Base-by-base conservation (phyloP, 2,888 invertebrate species). In the Drosophila nigricruria region DNA sequence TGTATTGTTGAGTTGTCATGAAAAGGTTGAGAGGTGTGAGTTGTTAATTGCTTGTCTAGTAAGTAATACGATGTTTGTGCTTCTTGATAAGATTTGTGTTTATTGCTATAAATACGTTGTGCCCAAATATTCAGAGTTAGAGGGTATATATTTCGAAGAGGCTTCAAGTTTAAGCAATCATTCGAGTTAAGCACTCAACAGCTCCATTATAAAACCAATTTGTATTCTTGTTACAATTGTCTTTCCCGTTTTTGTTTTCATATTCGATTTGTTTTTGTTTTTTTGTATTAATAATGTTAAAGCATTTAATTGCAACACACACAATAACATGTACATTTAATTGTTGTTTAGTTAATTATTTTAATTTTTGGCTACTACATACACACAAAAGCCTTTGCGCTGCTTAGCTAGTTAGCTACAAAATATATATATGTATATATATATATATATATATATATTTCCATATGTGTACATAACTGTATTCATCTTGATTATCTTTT, bases 151-250 rank as follows among this genome's bases (percentile, higher is more conserved):
- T 56, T 61, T 67, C 45, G 43, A 53, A 57, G 57, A 49, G 63
- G 68, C 54, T 70, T 52, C 66, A 45, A 58, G 50, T 70, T 50
- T 43, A 65, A 66, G 42, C 43, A 34, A 30, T 49, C 47, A 32
- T 70, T 65, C 40, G 50, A 73, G 74, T 75, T 76, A 69, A 70
- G 68, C 62, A 89, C 90, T 88, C 86, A 76, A 87, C 86, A 87
- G 86, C 86, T 87, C 86, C 86, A 87, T 89, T 87, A 67, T 70
- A 77, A 87, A 87, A 89, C 80, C 71, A 77, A 59, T 77, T 71
- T 63, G 25, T 45, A 36, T 12, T 23, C 30, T 25, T 42, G 5
- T 23, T 58, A 53, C n/a, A 75, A 70, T 64, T 67, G 43, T 61
- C 42, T 43, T 68, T 65, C 42, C 43, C 14, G 45, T 49, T 18